phyloP scores from a whole-genome alignment of 1,140 invertebrate genomes.

The Megathymus violae region DNA sequence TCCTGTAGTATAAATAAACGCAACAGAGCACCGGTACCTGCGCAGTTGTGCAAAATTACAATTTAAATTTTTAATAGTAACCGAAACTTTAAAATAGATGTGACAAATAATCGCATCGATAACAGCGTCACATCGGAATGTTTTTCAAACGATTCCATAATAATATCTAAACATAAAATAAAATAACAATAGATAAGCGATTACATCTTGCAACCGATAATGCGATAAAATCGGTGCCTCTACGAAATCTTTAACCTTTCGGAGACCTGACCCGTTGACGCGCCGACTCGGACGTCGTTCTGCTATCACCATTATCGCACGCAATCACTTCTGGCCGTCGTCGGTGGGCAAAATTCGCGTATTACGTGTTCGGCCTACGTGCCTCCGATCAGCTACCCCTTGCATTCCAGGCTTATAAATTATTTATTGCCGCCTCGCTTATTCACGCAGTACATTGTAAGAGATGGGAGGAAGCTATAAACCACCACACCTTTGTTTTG shows the following conservation, averaged over 20 bases:
- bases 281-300: neutral
- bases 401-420: slow-evolving; percentile 20
- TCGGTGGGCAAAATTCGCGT: slow-evolving; percentile 13
- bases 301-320: slow-evolving; percentile 21
- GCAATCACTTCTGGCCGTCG: slow-evolving; percentile 28
- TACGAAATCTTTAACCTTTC: slow-evolving; percentile 18
- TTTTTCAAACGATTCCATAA: slow-evolving; percentile 3
- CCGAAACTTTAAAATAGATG: neutral
- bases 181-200: slow-evolving; percentile 22
- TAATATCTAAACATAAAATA: slow-evolving; percentile 1
- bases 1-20: too few relatives aligned
- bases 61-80: slow-evolving; percentile 5
- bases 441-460: slow-evolving; percentile 14
- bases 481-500: slow-evolving; percentile 27
- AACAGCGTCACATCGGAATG: neutral
- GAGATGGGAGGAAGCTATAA: slow-evolving; percentile 21
- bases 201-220: slow-evolving; percentile 18
- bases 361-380: slow-evolving; percentile 21
- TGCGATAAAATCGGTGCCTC: slow-evolving; percentile 4
- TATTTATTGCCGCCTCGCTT: slow-evolving; percentile 10
- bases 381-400: slow-evolving; percentile 22
- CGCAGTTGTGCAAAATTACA: slow-evolving; percentile 17
- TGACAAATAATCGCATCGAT: slow-evolving; percentile 14
- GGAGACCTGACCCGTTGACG: slow-evolving; percentile 8
- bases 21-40: too few relatives aligned